These are phyloP conservation scores for Sigmodon hispidus DNA, from an alignment of 2,113 vertebrate genomes.

Conservation along the genomic window DNA sequence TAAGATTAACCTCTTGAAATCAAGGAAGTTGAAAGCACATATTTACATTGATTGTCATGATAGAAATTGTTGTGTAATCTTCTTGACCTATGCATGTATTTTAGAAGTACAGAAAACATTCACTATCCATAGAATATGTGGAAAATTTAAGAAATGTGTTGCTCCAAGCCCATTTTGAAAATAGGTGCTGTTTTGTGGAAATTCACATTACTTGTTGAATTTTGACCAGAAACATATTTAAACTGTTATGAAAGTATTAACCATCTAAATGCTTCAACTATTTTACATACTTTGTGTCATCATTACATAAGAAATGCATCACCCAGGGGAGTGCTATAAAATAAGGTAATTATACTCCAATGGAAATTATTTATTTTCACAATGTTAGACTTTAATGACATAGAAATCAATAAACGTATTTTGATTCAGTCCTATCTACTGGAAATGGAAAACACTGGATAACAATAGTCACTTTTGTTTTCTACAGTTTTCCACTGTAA, in stretches of 20 bases:
- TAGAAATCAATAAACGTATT: not conserved
- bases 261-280: not conserved
- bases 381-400: not conserved
- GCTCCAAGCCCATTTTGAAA: not conserved
- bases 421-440: slow-evolving; percentile 2
- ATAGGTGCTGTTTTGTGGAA: not conserved
- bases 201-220: not conserved
- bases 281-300: not conserved
- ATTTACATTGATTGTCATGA: not conserved
- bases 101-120: slow-evolving; percentile 7
- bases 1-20: not conserved
- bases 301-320: not conserved
- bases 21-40: not conserved
- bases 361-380: not conserved
- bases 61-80: not conserved
- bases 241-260: slow-evolving; percentile 20
- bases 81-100: not conserved
- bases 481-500: slow-evolving; percentile 80
- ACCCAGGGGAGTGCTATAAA: not conserved
- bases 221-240: not conserved
- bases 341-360: not conserved
- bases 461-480: slow-evolving; percentile 70
- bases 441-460: slow-evolving; percentile 64
- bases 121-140: not conserved
- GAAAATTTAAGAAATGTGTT: not conserved